Evolutionary conservation across 2,113 vertebrate species (phyloP), one percentile per base, ranked within the genome.

Genomic region (Syrmaticus mikado): DNA sequence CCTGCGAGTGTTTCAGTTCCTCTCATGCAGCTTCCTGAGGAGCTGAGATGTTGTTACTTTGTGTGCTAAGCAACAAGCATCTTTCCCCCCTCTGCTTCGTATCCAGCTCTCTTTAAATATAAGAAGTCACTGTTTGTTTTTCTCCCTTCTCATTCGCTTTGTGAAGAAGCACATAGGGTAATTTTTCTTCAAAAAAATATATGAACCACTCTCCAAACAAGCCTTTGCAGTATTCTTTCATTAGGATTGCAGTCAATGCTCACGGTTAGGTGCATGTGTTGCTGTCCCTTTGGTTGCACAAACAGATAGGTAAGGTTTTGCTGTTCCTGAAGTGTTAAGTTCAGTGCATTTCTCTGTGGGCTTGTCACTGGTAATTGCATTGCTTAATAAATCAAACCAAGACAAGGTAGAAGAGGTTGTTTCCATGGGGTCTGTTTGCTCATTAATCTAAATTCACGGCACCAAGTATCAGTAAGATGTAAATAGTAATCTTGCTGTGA

Each of bases 351-450:
- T 81, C 85, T 91, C 66, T 66, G 64, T 85, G 89, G 82, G 85
- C 65, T 92, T 95, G 97, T 96, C 97, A 62, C 86, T 70, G 71
- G 76, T 95, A 95, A 95, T 97, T 97, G 87, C 82, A 73, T 81
- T 93, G 82, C 70, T 96, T 96, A 96, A 95, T 97, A 95, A 94
- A 96, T 96, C 95, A 95, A 90, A 71, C 58, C 34, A 73, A 92
- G 94, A 87, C 83, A 89, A 93, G 76, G 91, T 91, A 84, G 88
- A 90, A 88, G 89, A 85, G 90, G 80, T 90, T 91, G 92, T 95
- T 96, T 96, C 92, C 77, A 27, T 82, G 80, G 77, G 94, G 80
- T 95, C 61, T 90, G 80, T 91, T 92, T 87, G 70, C 58, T 86
- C 73, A 50, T 94, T 92, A 83, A 93, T 96, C 58, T 90, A 84